Base-by-base conservation (phyloP, 2,797 vertebrate species). In the Chiloscyllium punctatum region DNA sequence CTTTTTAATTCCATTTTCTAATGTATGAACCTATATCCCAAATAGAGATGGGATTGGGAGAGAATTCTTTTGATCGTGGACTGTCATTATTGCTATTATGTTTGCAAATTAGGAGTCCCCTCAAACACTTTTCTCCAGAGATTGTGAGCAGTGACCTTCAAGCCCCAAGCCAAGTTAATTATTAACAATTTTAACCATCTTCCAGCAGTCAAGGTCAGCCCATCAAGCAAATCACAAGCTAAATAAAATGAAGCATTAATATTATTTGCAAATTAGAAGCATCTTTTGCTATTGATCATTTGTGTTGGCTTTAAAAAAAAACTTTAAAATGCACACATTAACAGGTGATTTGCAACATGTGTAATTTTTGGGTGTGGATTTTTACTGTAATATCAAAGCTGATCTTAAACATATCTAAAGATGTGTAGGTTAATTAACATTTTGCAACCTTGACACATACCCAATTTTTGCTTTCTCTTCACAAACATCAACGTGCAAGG, bases 401-500 rank as follows among this genome's bases (percentile, higher is more conserved):
- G 48, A 71, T 37, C 9, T 71, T 48, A 69, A 66, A n/a, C 51
- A 9, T 13, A 94, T 30, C 33, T 51, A 48, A 72, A 72, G 48
- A 16, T 74, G 30, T 13, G 72, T 6, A 37, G 57, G 57, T 11
- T 62, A 62, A 62, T 62, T 68, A 66, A 62, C 7, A 66, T 84
- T 51, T 95, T 95, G 42, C 33, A 66, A 95, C 7, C 7, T 79
- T 68, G 23, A 30, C 95, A 97, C 98, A 98, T 97, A 99, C 99
- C 98, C 96, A 13, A 98, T 98, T 96, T 97, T 96, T 15, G 98
- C 97, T 48, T 95, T 98, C 96, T 98, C 96, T 95, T 97, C 97
- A 33, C 27, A 96, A 0, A 98, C 95, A 96, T 98, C 96, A 7
- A 99, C 96, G 42, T 69, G 96, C 48, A 99, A 96, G 0, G 98